A percentile compares a stretch with the other conserved stretches of the same genome.
Evolutionary conservation across 1,140 invertebrate genomes (phyloP).

Genomic region (Aphidius ervi): DNA sequence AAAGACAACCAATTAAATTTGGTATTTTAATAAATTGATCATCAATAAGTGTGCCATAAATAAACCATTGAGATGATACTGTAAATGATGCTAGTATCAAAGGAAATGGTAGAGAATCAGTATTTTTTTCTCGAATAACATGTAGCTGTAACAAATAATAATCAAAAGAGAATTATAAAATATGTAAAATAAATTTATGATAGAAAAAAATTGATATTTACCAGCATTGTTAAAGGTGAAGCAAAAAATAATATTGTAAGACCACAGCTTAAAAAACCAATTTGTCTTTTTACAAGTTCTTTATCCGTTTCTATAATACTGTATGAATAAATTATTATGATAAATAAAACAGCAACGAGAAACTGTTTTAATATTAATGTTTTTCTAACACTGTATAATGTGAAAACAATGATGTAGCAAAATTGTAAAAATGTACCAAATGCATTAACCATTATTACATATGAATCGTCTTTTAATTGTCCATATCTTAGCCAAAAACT

Average conservation of each 20-base stretch:
- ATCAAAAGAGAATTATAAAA: neutral
- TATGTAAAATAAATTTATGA: neutral
- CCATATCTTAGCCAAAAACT: conserved; percentile 69
- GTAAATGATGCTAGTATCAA: conserved; percentile 72
- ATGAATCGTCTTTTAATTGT: conserved; percentile 60
- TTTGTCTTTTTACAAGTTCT: conserved; percentile 34
- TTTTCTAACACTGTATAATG: conserved; percentile 61
- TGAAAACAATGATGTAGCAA: conserved; percentile 61
- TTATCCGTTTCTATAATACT: conserved; percentile 43
- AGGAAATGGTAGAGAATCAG: conserved; percentile 74
- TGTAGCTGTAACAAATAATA: conserved; percentile 52
- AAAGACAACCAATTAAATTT: conserved; percentile 67
- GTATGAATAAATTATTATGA: conserved; percentile 49
- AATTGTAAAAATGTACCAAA: conserved; percentile 65
- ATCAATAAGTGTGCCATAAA: conserved; percentile 67
- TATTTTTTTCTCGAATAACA: conserved; percentile 69
- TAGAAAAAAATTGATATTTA: conserved; percentile 32
- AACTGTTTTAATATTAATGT: conserved; percentile 53
- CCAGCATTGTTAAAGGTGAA: conserved; percentile 69
- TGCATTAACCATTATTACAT: conserved; percentile 65
- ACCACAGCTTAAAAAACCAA: conserved; percentile 66
- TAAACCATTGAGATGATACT: conserved; percentile 70
- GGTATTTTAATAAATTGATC: conserved; percentile 71
- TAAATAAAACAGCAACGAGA: conserved; percentile 39
- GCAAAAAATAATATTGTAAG: conserved; percentile 75